Evolutionary conservation across 1,140 invertebrate genomes (phyloP).

Genomic region (Eumeta japonica): DNA sequence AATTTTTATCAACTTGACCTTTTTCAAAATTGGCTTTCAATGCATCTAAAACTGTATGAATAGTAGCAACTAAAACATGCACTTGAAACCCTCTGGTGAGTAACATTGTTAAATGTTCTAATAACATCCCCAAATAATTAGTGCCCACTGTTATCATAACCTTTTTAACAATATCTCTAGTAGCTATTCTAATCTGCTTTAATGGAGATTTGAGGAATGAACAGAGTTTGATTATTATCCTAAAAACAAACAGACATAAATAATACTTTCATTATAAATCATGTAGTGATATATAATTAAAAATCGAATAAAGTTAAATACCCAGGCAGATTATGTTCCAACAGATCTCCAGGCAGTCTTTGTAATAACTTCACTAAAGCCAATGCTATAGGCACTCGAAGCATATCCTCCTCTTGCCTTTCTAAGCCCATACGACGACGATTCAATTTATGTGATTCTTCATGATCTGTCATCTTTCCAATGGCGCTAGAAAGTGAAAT

Average conservation of each 20-base stretch:
- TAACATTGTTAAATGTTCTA: constrained; percentile 79
- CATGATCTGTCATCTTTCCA: constrained; percentile 71
- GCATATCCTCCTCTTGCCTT: constrained; percentile 85
- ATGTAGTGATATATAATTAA: neutral
- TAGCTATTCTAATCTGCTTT: constrained; percentile 81
- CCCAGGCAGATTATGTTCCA: constrained; percentile 79
- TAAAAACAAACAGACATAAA: constrained; percentile 49
- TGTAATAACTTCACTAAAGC: constrained; percentile 91
- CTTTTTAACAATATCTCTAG: constrained; percentile 86
- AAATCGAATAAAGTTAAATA: constrained; percentile 37
- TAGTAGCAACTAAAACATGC: constrained; percentile 87
- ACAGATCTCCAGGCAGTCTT: constrained; percentile 73
- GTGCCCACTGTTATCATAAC: constrained; percentile 85
- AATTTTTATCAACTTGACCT: constrained; percentile 75
- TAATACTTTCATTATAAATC: constrained; percentile 5
- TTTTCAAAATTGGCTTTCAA: constrained; percentile 67
- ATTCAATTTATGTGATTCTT: constrained; percentile 79
- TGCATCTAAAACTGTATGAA: constrained; percentile 77
- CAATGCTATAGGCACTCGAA: constrained; percentile 87
- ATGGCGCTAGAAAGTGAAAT: constrained; percentile 58
- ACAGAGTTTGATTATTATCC: constrained; percentile 86
- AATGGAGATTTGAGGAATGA: constrained; percentile 86
- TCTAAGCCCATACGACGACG: constrained; percentile 63
- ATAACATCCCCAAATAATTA: constrained; percentile 72
- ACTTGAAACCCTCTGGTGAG: constrained; percentile 90